Base-by-base conservation (phyloP, 2,888 invertebrate species). In the Tortricodes alternella region DNA sequence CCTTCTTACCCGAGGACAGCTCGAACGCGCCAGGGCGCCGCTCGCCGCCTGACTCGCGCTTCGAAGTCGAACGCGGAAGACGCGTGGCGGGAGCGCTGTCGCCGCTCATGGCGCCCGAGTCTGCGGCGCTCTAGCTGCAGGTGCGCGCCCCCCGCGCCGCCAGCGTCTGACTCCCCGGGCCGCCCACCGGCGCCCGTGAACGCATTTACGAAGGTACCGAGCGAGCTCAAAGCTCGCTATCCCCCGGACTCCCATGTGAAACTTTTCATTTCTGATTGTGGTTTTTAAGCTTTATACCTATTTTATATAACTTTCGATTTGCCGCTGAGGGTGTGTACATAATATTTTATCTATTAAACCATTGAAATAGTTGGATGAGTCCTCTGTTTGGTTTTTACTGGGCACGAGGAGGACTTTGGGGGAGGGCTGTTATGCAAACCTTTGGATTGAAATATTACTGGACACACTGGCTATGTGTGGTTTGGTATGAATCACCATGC, bases 21-120 rank as follows among this genome's bases (percentile, higher is more conserved):
- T 61, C 80, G 4, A 67, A 61, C 82, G 88, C 57, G 88, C 89
- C 58, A 67, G 86, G 62, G 71, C 76, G 86, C 52, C 76, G 82
- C 44, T 51, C 93, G 67, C 94, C 95, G 57, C 86, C 95, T 69
- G 96, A 96, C 80, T 93, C 96, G 71, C 95, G 95, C 76, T 96
- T 96, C 80, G 96, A 96, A 85, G 92, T 95, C 76, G 96, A 96
- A 88, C 93, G 94, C 68, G 95, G 95, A 55, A 93, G 94, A 73
- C 94, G 95, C 72, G 94, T 95, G 70, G 93, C 95, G 43, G 95
- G 95, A 68, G 93, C 95, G 21, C 89, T 96, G 79, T 95, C 95
- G 67, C 96, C 96, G 60, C 92, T 96, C 69, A 96, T 96, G 92
- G 95, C 94, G 79, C 93, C 93, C 59, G 94, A 94, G 81, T 94